These are phyloP conservation scores for Hippocampus comes DNA, from an alignment of 2,113 vertebrate species.

Conservation along the genomic window DNA sequence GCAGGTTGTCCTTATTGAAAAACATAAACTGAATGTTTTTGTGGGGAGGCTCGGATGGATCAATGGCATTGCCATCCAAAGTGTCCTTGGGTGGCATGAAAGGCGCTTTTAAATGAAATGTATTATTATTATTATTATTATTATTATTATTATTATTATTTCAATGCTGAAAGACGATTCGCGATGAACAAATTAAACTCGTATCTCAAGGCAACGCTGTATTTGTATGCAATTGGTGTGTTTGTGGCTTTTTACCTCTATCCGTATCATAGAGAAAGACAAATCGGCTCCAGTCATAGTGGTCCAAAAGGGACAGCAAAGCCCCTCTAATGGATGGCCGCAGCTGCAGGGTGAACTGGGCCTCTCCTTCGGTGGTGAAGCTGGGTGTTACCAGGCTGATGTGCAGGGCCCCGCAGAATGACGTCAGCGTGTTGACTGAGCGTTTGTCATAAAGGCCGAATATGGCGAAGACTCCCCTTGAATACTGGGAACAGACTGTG, in stretches of 20 bases:
- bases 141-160: no score
- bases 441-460: slow-evolving; percentile 98
- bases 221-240: not conserved
- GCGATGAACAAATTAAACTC: no score
- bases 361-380: slow-evolving; percentile 93
- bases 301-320: slow-evolving; percentile 88
- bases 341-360: slow-evolving; percentile 95
- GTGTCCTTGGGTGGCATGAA: no score
- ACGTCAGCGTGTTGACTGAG: slow-evolving; percentile 96
- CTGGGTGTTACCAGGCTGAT: slow-evolving; percentile 97
- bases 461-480: slow-evolving; percentile 96
- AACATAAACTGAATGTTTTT: no score
- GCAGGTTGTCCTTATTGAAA: no score
- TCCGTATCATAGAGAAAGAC: slow-evolving; percentile 98
- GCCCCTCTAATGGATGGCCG: slow-evolving; percentile 90
- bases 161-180: no score
- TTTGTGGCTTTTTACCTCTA: slow-evolving; percentile 73
- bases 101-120: no score
- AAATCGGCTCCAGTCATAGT: slow-evolving; percentile 95
- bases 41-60: no score
- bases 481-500: slow-evolving; percentile 98
- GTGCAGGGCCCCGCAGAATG: slow-evolving; percentile 97
- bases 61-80: no score
- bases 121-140: no score
- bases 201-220: not conserved